Base-by-base conservation (phyloP, 2,113 vertebrate genomes). In the Melozone crissalis region DNA sequence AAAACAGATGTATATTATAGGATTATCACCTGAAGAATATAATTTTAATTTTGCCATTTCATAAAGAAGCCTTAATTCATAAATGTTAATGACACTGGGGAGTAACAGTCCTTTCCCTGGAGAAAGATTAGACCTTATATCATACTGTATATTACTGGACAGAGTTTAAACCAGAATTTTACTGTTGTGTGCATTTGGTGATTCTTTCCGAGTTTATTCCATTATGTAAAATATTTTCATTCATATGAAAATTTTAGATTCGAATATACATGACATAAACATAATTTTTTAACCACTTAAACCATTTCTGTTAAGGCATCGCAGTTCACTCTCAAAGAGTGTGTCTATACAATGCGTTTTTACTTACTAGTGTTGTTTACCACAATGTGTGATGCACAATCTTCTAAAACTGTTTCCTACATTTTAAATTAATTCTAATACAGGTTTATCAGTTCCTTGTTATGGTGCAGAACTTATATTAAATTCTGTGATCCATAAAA, bases 401-500 rank as follows among this genome's bases (percentile, higher is more conserved):
- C 94, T 98, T 97, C 94, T 97, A 96, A 98, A 98, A 96, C 92
- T 97, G 87, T 97, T 98, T 97, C 95, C 71, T 97, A 95, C 96
- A 97, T 97, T 98, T 98, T 97, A 98, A 97, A 98, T 98, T 98
- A 98, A 98, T 98, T 98, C 97, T 98, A 97, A 98, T 98, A 98
- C 95, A 98, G 97, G 98, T 98, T 98, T 98, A 98, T 98, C 98
- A 98, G 97, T 97, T 83, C 9, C 97, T 98, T 98, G 98, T 98
- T 98, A 98, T 98, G 97, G 96, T 97, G 96, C 97, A 98, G 97
- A 98, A 98, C 98, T 98, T 98, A 95, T 97, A 98, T 98, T 98
- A 98, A 98, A 98, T 97, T 97, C 98, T 95, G 97, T 98, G 98
- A 98, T 98, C 98, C 98, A 98, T 98, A 98, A 98, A 98, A 98